Percentiles rank a stretch among this genome's conserved stretches.
phyloP scores from a whole-genome alignment of 30 jellyfish, hydroid and myxozoan genomes.

The Cassiopea andromeda region DNA sequence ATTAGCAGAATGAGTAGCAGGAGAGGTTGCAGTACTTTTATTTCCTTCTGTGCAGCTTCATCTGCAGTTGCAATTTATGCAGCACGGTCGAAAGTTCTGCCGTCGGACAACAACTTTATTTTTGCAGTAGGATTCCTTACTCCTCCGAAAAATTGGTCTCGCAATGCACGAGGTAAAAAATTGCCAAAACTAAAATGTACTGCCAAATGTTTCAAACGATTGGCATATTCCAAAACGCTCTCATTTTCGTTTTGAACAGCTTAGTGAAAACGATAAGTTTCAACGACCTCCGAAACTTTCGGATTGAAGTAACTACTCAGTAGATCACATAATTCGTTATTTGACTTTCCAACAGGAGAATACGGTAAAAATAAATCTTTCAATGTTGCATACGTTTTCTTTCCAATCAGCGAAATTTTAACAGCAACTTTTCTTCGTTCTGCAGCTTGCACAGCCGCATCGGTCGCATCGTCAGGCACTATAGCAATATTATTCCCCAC shows the following conservation, averaged over 20 bases:
- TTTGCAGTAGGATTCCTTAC: conserved; percentile 45
- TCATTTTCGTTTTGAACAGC: conserved; percentile 56
- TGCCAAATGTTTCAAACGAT: conserved; percentile 40
- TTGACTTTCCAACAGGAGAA: conserved; percentile 37
- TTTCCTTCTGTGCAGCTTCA: conserved; percentile 39
- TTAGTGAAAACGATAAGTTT: conserved; percentile 23
- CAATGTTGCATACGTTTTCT: conserved; percentile 35
- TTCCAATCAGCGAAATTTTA: conserved; percentile 36
- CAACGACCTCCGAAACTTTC: not conserved
- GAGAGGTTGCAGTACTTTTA: conserved; percentile 20
- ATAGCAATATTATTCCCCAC: conserved; percentile 32
- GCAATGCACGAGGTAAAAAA: conserved; percentile 35
- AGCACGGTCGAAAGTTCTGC: conserved; percentile 47
- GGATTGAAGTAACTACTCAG: conserved; percentile 18
- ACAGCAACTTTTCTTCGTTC: conserved; percentile 43
- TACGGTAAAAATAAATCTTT: conserved; percentile 35
- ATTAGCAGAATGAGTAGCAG: conserved; percentile 33
- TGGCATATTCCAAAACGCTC: conserved; percentile 22
- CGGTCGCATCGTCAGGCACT: conserved; percentile 51
- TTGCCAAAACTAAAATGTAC: conserved; percentile 17
- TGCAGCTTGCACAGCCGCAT: conserved; percentile 44
- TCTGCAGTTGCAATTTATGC: conserved; percentile 36
- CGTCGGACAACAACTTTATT: conserved; percentile 58
- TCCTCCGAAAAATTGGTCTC: conserved; percentile 21
- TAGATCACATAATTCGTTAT: conserved; percentile 28